Evolutionary conservation across 2,797 vertebrate species (phyloP), one percentile per base, ranked within the genome.

Genomic region (Gastrophryne carolinensis): DNA sequence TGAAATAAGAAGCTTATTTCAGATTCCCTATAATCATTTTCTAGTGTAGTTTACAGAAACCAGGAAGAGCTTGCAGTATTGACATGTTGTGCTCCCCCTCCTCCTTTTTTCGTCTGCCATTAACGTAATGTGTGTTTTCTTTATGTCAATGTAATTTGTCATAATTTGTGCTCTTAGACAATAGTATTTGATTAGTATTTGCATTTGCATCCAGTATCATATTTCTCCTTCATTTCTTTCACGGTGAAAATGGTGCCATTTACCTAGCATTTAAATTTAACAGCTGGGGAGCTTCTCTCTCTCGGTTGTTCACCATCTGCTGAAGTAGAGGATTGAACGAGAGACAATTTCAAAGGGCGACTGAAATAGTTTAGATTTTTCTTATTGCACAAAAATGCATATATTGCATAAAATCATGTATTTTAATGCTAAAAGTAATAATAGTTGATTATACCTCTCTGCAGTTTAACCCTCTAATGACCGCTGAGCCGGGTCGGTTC

Each of bases 111-210:
- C 21, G 37, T 9, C 27, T 35, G 26, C 47, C 35, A 44, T 65
- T 65, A 65, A 65, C 35, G 35, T 65, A 64, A 73, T 56, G 35
- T 47, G 49, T 73, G 71, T 73, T 73, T 73, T 56, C 47, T 64
- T 56, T 56, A 52, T 37, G 58, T 73, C 70, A 56, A 32, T 56
- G 24, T 61, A 73, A 61, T 68, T 68, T 62, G 44, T 68, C 56
- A 75, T 61, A 39, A 75, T 75, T 68, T 75, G 23, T 67, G 26
- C 32, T 29, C 19, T 39, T 12, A 75, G 64, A 67, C 63, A 53
- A 67, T 69, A 52, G 54, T 50, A 75, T 75, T 68, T 75, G 56
- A 75, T 75, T 61, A 68, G 54, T 30, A 75, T 75, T 68, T 75
- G 64, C 63, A 68, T 68, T 75, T 67, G 39, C 30, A 61, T 19